phyloP scores from a whole-genome alignment of 2,888 invertebrate genomes.

The Aleiodes leptofemur region DNA sequence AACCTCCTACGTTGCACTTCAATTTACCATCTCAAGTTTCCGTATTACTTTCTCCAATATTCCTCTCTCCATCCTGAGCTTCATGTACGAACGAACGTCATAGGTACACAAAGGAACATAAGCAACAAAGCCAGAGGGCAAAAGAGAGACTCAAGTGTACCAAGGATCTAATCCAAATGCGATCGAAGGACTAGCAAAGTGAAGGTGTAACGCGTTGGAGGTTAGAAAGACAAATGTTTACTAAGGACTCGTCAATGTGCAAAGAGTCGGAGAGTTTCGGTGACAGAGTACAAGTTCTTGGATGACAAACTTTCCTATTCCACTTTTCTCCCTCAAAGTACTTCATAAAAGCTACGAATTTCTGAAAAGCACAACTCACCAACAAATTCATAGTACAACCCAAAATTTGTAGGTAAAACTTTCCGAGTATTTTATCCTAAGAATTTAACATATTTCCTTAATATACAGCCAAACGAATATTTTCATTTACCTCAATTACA shows the following conservation, averaged over 20 bases:
- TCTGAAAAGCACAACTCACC: constrained; percentile 17
- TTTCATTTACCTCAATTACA: constrained; percentile 40
- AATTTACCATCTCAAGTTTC: not conserved
- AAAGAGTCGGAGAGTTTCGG: constrained; percentile 30
- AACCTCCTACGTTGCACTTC: not conserved
- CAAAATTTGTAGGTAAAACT: constrained; percentile 29
- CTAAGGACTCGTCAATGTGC: constrained; percentile 51
- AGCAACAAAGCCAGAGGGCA: not conserved
- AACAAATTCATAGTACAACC: constrained; percentile 1
- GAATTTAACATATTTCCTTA: not conserved
- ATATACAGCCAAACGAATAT: constrained; percentile 17
- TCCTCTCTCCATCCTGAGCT: not conserved
- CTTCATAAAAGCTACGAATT: constrained; percentile 22
- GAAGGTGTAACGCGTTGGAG: constrained; percentile 40
- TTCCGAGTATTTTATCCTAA: not conserved
- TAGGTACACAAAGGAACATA: not conserved
- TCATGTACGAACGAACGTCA: not conserved
- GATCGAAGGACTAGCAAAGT: constrained; percentile 56
- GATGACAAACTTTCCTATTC: not conserved
- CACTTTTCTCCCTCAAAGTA: constrained; percentile 22
- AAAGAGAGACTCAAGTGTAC: not conserved
- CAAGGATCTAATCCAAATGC: constrained; percentile 56
- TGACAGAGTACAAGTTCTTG: constrained; percentile 4
- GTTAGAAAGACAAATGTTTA: constrained; percentile 62
- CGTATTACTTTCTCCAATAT: not conserved